Conservation (phyloP, 2,797 vertebrate species). For the Echeneis naucrates region DNA sequence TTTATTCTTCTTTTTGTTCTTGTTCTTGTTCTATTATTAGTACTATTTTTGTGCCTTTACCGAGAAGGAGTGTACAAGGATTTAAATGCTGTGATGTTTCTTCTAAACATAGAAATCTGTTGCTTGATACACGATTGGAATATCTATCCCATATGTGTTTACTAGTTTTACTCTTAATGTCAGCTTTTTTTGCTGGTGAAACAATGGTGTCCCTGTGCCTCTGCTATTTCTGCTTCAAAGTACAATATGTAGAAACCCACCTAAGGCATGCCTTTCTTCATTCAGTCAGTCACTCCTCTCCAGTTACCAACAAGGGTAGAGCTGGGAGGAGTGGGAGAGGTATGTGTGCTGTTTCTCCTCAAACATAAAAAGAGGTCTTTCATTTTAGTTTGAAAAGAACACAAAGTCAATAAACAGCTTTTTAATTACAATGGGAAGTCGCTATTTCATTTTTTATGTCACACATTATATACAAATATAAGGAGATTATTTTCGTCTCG, state of each 20-base stretch:
- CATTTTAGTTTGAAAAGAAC: background rate
- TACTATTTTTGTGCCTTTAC: background rate
- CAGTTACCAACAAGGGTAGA: constrained; percentile 33
- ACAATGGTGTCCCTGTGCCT: constrained; percentile 53
- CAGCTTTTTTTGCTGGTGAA: constrained; percentile 30
- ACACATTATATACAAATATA: background rate
- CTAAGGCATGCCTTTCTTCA: constrained; percentile 29
- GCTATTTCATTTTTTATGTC: background rate
- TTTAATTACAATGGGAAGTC: background rate
- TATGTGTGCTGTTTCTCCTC: constrained; percentile 11
- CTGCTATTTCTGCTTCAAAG: constrained; percentile 41
- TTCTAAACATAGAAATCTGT: background rate
- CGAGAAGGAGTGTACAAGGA: background rate
- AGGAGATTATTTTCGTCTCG: background rate
- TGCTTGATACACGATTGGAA: constrained; percentile 21
- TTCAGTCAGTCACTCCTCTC: constrained; percentile 49
- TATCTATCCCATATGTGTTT: constrained; percentile 23
- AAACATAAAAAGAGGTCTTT: constrained; percentile 10
- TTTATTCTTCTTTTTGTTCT: background rate
- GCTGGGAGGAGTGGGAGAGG: constrained; percentile 14
- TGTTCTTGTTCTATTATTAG: no score
- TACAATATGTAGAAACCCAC: constrained; percentile 36
- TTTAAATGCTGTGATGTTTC: background rate
- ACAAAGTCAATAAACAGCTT: background rate
- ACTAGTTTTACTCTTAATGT: constrained; percentile 20